A percentile compares a stretch with the other conserved stretches of the same genome.
These are phyloP conservation scores for Drosophila paracracens DNA, from an alignment of 2,888 invertebrate species.

Conservation along the genomic window DNA sequence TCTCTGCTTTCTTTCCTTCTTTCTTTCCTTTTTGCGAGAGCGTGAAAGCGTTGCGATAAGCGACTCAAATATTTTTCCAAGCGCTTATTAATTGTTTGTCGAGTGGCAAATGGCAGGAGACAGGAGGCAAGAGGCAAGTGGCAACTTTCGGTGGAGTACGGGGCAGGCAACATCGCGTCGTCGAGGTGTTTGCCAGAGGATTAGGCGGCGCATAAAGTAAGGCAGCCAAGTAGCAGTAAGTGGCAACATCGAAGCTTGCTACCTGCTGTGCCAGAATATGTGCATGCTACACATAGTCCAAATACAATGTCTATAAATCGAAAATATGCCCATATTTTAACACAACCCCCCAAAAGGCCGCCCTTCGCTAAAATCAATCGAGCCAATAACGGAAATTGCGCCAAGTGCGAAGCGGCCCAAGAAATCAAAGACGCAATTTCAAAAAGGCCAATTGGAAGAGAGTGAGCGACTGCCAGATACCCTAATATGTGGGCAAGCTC, in stretches of 20 bases:
- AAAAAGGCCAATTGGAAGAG: not conserved
- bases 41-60: constrained; percentile 73
- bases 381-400: constrained; percentile 78
- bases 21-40: constrained; percentile 21
- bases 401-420: constrained; percentile 23
- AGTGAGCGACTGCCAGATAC: not conserved
- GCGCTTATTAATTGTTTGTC: constrained; percentile 78
- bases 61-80: constrained; percentile 74
- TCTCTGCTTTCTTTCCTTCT: not conserved
- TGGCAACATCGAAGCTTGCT: constrained; percentile 9
- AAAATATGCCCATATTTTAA: constrained; percentile 41
- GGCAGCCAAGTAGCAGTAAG: not conserved
- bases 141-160: constrained; percentile 14
- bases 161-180: not conserved
- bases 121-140: constrained; percentile 45
- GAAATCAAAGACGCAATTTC: constrained; percentile 35
- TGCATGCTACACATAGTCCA: not conserved
- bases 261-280: constrained; percentile 25
- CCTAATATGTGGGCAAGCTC: not conserved
- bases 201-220: constrained; percentile 38
- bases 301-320: constrained; percentile 34
- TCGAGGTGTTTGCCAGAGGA: constrained; percentile 68
- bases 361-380: constrained; percentile 70
- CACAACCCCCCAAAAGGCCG: constrained; percentile 1
- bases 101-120: constrained; percentile 41